Base-by-base conservation (phyloP, 2,797 vertebrate species). In the Meda fulgida region DNA sequence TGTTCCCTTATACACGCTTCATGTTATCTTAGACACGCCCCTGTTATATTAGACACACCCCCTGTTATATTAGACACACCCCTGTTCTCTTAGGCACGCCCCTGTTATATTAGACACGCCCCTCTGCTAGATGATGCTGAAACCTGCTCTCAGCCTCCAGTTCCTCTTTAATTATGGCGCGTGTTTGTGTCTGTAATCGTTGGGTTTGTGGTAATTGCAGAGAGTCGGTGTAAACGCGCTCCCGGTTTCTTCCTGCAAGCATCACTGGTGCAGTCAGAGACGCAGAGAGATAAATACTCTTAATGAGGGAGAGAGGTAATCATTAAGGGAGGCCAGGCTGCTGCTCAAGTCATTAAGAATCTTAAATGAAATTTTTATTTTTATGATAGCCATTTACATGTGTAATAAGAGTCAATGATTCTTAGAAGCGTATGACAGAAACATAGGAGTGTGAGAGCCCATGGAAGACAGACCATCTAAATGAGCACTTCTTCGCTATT, bases 301-400 rank as follows among this genome's bases (percentile, higher is more conserved):
- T 99, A 99, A 99, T 99, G 99, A 99, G 98, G 97, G 97, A 96
- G 97, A 97, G 97, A 97, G 97, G 96, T 98, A 97, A 98, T 98
- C 97, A 99, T 99, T 99, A 99, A 99, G 98, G 97, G 97, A 98
- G 98, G 97, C 97, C 97, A 97, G 97, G 96, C 97, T 97, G 97
- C 97, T 97, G 97, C 96, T 96, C 96, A 98, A 99, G 97, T 97
- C 98, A 98, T 99, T 99, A 99, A 99, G 97, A 99, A 98, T 98
- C 97, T 99, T 98, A 99, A 99, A 99, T 99, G 97, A 99, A 99
- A 99, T 99, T 99, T 99, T 99, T 99, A 99, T 99, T 99, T 99
- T 99, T 99, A 99, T 99, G 98, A 99, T 98, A 97, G 97, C 97
- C 97, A 99, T 99, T 99, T 99, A 99, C 97, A 99, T 98, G 97